These are phyloP conservation scores for Calosoma granatense DNA, from an alignment of 1,140 invertebrate species.

Conservation along the genomic window DNA sequence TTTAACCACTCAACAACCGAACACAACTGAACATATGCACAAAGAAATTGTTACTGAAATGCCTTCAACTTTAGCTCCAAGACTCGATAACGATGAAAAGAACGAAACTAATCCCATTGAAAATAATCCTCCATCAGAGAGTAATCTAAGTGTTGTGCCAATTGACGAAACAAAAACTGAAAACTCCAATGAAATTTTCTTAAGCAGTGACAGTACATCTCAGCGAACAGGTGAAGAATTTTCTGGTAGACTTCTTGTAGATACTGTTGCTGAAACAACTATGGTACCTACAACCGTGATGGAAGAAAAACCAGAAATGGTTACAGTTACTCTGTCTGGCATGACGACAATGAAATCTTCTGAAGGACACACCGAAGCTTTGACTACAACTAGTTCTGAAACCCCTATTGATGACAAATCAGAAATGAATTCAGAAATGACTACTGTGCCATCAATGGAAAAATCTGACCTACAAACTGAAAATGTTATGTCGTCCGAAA, in stretches of 20 bases:
- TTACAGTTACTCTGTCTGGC: too few species aligned
- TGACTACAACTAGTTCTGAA: too few species aligned
- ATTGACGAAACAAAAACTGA: slow-evolving; percentile 15
- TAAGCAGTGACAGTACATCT: not conserved
- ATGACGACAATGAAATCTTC: too few species aligned
- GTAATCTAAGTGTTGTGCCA: slow-evolving; percentile 17
- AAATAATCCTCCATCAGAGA: slow-evolving; percentile 19
- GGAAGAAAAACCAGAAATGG: too few species aligned
- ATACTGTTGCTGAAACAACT: not conserved
- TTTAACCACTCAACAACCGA: too few species aligned
- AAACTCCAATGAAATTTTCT: slow-evolving; percentile 18
- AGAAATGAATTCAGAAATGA: too few species aligned
- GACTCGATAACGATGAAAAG: slow-evolving; percentile 33
- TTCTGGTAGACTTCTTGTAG: too few species aligned
- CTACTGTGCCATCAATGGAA: too few species aligned
- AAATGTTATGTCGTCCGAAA: too few species aligned
- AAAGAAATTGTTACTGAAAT: slow-evolving; percentile 20
- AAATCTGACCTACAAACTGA: too few species aligned
- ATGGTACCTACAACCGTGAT: too few species aligned
- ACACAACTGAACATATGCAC: slow-evolving; percentile 16
- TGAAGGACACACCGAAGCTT: too few species aligned
- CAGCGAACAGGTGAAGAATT: not conserved
- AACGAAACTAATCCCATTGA: slow-evolving; percentile 31
- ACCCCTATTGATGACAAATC: not conserved
- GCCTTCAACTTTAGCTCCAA: slow-evolving; percentile 18